Conservation (phyloP, 2,888 invertebrate species). For the Cosmia pyralina region DNA sequence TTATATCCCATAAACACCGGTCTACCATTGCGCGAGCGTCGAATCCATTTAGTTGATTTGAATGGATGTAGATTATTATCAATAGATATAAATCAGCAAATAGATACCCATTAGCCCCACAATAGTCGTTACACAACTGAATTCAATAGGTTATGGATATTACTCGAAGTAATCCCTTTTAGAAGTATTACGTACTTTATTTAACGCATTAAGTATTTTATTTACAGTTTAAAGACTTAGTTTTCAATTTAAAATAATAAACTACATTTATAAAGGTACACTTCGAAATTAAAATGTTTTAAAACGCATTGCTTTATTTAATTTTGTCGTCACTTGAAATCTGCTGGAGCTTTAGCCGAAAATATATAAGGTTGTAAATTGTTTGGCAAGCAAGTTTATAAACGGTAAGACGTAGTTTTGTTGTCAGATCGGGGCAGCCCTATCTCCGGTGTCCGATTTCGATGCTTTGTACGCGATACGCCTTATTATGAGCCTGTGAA, state of each 20-base stretch:
- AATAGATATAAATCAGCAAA: constrained; percentile 83
- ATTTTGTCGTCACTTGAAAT: constrained; percentile 44
- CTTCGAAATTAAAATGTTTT: constrained; percentile 87
- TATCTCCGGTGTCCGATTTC: constrained; percentile 90
- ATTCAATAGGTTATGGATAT: constrained; percentile 73
- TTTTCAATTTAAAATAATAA: constrained; percentile 75
- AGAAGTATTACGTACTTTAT: constrained; percentile 50
- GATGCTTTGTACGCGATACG: constrained; percentile 89
- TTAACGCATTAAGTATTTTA: constrained; percentile 59
- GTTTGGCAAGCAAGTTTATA: constrained; percentile 67
- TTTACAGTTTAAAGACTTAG: constrained; percentile 63
- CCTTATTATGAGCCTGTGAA: constrained; percentile 89
- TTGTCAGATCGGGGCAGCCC: constrained; percentile 83
- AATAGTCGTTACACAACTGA: constrained; percentile 74
- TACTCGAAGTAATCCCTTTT: constrained; percentile 58
- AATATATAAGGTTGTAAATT: constrained; percentile 69
- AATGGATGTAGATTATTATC: constrained; percentile 82
- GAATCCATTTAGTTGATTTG: constrained; percentile 80
- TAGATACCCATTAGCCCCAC: constrained; percentile 79
- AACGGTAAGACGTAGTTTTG: constrained; percentile 76
- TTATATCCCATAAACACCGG: constrained; percentile 73
- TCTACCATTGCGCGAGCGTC: constrained; percentile 75
- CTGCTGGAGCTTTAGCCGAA: constrained; percentile 54
- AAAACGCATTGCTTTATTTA: constrained; percentile 69
- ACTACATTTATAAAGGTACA: constrained; percentile 82